Evolutionary conservation across 2,888 invertebrate species (phyloP).

Genomic region (Aphodius sticticus): DNA sequence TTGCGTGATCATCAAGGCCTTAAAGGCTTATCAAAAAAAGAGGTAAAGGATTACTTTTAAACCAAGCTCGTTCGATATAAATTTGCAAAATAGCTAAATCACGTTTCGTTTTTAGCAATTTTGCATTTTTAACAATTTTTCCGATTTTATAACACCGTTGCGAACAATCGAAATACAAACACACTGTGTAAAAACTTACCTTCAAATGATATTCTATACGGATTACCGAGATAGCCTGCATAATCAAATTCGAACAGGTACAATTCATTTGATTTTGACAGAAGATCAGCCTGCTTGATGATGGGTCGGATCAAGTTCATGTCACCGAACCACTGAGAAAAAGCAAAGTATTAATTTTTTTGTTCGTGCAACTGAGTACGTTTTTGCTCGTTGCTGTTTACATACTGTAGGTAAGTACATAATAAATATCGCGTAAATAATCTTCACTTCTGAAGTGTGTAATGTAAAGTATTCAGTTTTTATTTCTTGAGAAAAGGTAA

Average conservation of each 20-base stretch:
- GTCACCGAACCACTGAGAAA: slow-evolving; percentile 20
- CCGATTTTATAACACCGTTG: no score
- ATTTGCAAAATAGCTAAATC: no score
- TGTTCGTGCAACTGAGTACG: no score
- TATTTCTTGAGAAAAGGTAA: background rate
- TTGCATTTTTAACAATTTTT: background rate
- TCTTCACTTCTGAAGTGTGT: background rate
- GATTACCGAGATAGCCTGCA: slow-evolving; percentile 4
- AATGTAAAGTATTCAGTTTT: background rate
- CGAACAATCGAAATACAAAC: no score
- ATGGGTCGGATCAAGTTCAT: slow-evolving; percentile 13
- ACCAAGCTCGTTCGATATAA: no score
- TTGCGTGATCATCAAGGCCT: no score
- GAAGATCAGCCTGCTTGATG: slow-evolving; percentile 7
- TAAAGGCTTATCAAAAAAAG: no score
- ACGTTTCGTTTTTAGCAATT: background rate
- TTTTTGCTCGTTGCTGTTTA: no score
- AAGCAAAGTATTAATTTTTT: background rate
- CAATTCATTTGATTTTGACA: slow-evolving; percentile 6
- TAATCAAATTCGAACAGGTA: slow-evolving; percentile 7
- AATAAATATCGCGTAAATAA: background rate
- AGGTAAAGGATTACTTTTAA: no score
- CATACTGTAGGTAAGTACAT: background rate
- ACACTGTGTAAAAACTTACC: background rate
- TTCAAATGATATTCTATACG: background rate